Base-by-base conservation (phyloP, 2,797 vertebrate genomes). In the Pangasius macronema region DNA sequence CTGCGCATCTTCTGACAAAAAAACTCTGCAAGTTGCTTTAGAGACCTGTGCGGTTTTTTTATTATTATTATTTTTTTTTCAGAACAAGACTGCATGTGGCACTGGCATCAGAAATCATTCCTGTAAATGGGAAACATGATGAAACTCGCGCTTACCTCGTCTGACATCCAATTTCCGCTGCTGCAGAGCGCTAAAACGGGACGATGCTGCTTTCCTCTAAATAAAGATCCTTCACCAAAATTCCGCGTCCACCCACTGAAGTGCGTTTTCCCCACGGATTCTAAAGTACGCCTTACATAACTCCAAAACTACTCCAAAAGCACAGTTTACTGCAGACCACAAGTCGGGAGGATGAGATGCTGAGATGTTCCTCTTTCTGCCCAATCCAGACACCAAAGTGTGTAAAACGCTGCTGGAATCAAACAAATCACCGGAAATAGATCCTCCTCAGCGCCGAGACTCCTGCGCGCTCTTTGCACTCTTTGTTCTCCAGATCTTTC, bases 121-220 rank as follows among this genome's bases (percentile, higher is more conserved):
- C 2, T 55, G 49, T 55, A 20, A 79, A 79, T 9, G 16, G 49
- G 76, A 36, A 30, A 81, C n/a, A 39, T 67, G 63, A 51, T 53
- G 70, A 65, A 79, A 70, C 49, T 87, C 82, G 30, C 7, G 59
- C 96, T 96, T 95, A 96, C 96, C 95, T 94, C 93, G 94, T 93
- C 92, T 94, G 95, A 93, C 95, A 96, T 96, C 92, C 94, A 96
- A 92, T 93, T 94, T 91, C 94, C 92, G 11, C 93, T 93, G 96
- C 94, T 93, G 94, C 91, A 92, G 92, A 86, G 93, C 87, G 72
- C 92, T 88, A 92, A 91, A 90, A 91, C 85, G 90, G 90, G 86
- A 92, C 82, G 63, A 75, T 57, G 89, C 92, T 11, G 30, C n/a
- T n/a, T 30, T n/a, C 30, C 27, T n/a, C 39, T n/a, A 82, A 88